A percentile compares a stretch with the other conserved stretches of the same genome.
These are phyloP conservation scores for Mesorhabditis sp. DNA, from an alignment of 2,888 invertebrate genomes.

Conservation along the genomic window DNA sequence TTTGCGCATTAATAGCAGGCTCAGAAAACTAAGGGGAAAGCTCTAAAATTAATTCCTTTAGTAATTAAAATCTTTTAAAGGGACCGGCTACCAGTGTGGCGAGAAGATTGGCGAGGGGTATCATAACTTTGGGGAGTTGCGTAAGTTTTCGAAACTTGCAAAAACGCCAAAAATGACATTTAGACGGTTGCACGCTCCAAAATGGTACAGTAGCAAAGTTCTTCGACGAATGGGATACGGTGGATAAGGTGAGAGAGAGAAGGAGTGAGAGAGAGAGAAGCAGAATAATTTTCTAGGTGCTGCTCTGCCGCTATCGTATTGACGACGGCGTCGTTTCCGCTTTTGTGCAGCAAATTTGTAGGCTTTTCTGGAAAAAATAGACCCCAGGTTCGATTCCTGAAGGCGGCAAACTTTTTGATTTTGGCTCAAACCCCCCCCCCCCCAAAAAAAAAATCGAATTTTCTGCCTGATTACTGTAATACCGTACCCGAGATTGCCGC, in stretches of 20 bases:
- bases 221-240: not conserved
- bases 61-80: not conserved
- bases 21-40: no score
- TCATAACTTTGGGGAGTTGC: not conserved
- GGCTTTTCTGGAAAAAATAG: not conserved
- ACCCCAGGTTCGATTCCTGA: not conserved
- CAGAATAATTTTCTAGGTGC: not conserved
- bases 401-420: not conserved
- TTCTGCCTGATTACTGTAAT: not conserved
- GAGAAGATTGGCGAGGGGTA: not conserved
- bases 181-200: not conserved
- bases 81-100: slow-evolving; percentile 5
- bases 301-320: not conserved
- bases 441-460: not conserved
- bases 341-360: not conserved
- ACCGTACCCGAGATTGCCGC: not conserved
- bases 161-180: not conserved
- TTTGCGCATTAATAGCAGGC: no score
- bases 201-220: not conserved
- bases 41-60: no score
- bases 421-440: not conserved
- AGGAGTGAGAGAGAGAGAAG: no score
- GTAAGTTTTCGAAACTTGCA: not conserved
- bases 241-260: not conserved
- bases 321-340: not conserved